Conservation (phyloP, 2,797 vertebrate species). For the Falco concolor region DNA sequence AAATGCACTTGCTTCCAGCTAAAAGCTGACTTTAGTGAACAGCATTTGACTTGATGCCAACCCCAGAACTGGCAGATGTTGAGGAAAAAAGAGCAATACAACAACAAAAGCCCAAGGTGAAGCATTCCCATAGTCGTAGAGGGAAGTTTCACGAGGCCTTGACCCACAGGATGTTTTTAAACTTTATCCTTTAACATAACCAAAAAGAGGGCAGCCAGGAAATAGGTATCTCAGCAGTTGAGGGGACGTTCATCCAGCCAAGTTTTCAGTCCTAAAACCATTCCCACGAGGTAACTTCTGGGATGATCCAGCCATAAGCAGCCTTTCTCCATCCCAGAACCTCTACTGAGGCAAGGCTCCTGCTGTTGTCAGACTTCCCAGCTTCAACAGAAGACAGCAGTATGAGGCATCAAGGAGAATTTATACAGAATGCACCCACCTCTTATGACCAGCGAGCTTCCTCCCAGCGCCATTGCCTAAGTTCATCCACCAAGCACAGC, state of each 20-base stretch:
- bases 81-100: neutral
- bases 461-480: accelerated
- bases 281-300: neutral
- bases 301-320: neutral
- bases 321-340: neutral
- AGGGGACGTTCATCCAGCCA: neutral
- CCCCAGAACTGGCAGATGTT: neutral
- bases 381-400: neutral
- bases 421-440: neutral
- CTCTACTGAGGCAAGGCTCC: neutral
- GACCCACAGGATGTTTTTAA: neutral
- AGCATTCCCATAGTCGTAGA: neutral
- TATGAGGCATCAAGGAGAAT: neutral
- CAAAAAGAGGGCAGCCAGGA: neutral
- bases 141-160: neutral
- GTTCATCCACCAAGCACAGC: neutral
- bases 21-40: neutral
- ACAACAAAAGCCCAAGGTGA: neutral
- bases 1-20: neutral
- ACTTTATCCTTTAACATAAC: neutral
- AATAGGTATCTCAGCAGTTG: neutral
- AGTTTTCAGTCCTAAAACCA: neutral
- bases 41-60: neutral
- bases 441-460: neutral
- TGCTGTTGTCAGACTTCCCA: neutral